Conservation (phyloP, 2,113 vertebrate species). For the Heliornis fulica region DNA sequence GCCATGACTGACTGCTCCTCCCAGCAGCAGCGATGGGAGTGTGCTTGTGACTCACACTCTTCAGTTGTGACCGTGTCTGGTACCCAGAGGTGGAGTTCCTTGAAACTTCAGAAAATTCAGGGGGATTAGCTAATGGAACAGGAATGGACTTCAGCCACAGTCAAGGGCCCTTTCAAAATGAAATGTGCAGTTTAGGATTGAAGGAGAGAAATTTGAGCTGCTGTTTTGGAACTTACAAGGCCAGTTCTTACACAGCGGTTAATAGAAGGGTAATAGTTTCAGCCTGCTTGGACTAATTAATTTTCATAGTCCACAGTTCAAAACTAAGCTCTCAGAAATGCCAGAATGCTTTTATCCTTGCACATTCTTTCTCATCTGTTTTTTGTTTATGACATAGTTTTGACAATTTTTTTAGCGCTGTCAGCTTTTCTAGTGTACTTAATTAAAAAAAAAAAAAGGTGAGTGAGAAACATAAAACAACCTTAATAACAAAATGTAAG, state of each 20-base stretch:
- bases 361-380: neutral
- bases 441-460: neutral
- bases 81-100: neutral
- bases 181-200: neutral
- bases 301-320: neutral
- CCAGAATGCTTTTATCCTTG: neutral
- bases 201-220: neutral
- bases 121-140: neutral
- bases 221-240: neutral
- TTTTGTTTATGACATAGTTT: neutral
- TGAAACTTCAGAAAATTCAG: neutral
- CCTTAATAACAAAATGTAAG: neutral
- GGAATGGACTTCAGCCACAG: neutral
- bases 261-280: slow-evolving; percentile 23
- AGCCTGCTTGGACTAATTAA: neutral
- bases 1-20: neutral
- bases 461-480: neutral
- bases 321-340: slow-evolving; percentile 1
- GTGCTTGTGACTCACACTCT: neutral
- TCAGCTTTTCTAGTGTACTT: neutral
- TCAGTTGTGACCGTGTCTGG: neutral
- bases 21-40: neutral
- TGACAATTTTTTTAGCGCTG: neutral
- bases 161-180: neutral
- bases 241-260: neutral